Percentiles rank a stretch among this genome's conserved stretches.
Conservation (phyloP, 2,888 invertebrate genomes). For the Drosophila neoperkinsi region DNA sequence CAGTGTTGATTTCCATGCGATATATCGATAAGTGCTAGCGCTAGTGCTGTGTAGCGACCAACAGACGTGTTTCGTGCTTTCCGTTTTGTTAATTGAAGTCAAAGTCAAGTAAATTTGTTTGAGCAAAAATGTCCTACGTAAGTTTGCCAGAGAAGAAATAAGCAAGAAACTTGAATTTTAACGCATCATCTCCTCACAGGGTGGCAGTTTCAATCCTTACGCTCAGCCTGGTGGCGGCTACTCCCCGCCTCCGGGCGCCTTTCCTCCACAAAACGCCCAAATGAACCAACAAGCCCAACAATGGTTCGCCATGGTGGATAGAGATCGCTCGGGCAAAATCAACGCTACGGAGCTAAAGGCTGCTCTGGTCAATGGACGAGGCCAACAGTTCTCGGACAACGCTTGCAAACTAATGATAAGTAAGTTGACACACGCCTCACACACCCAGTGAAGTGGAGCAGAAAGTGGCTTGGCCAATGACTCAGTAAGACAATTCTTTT, state of each 20-base stretch:
- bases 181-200: slow-evolving; percentile 34
- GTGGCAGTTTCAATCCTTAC: slow-evolving; percentile 78
- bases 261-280: slow-evolving; percentile 86
- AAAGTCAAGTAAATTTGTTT: slow-evolving; percentile 36
- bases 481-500: slow-evolving; percentile 16
- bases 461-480: slow-evolving; percentile 24
- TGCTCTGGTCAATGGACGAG: slow-evolving; percentile 94
- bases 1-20: slow-evolving; percentile 6
- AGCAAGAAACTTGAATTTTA: neutral
- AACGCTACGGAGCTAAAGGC: slow-evolving; percentile 91
- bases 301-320: slow-evolving; percentile 94
- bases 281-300: slow-evolving; percentile 91
- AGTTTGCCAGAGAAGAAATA: slow-evolving; percentile 28
- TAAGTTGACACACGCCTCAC: slow-evolving; percentile 57
- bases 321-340: slow-evolving; percentile 93
- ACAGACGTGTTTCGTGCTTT: slow-evolving; percentile 30
- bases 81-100: slow-evolving; percentile 16
- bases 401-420: slow-evolving; percentile 94
- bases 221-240: slow-evolving; percentile 73
- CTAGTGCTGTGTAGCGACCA: neutral
- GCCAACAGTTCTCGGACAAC: slow-evolving; percentile 89
- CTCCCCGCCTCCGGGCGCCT: slow-evolving; percentile 83
- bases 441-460: slow-evolving; percentile 6
- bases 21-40: slow-evolving; percentile 30
- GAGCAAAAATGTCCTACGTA: slow-evolving; percentile 78